Conservation (phyloP, 2,888 invertebrate genomes). For the Lucinisca nassula region DNA sequence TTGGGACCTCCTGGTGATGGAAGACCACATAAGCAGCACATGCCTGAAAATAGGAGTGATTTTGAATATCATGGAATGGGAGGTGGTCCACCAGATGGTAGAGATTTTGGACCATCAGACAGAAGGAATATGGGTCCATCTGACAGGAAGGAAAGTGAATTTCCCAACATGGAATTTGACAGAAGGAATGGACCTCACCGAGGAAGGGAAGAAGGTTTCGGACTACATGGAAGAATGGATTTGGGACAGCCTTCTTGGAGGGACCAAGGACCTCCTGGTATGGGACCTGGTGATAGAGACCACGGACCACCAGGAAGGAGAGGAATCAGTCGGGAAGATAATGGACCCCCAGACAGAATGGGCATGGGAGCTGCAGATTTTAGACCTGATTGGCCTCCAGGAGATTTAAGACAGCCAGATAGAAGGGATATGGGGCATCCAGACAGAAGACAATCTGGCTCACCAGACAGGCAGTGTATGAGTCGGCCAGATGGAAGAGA, state of each 20-base stretch:
- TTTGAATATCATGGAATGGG: constrained; percentile 4
- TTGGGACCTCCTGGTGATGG: neutral
- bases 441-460: neutral
- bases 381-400: neutral
- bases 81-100: neutral
- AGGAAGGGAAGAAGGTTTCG: too few relatives aligned
- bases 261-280: neutral
- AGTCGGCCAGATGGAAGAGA: neutral
- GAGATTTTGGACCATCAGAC: neutral
- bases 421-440: neutral
- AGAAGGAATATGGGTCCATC: neutral
- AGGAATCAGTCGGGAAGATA: neutral
- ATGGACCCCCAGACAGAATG: constrained; percentile 18
- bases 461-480: neutral
- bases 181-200: neutral
- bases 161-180: too few relatives aligned
- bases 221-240: constrained; percentile 12
- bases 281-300: neutral
- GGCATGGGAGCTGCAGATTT: constrained; percentile 21
- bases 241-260: neutral
- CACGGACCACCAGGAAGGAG: neutral
- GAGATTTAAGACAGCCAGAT: too few relatives aligned
- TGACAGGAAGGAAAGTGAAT: neutral
- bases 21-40: too few relatives aligned
- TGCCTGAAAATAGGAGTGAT: constrained; percentile 29